Evolutionary conservation across 2,888 invertebrate genomes (phyloP).

Genomic region (Metacarcinus magister): DNA sequence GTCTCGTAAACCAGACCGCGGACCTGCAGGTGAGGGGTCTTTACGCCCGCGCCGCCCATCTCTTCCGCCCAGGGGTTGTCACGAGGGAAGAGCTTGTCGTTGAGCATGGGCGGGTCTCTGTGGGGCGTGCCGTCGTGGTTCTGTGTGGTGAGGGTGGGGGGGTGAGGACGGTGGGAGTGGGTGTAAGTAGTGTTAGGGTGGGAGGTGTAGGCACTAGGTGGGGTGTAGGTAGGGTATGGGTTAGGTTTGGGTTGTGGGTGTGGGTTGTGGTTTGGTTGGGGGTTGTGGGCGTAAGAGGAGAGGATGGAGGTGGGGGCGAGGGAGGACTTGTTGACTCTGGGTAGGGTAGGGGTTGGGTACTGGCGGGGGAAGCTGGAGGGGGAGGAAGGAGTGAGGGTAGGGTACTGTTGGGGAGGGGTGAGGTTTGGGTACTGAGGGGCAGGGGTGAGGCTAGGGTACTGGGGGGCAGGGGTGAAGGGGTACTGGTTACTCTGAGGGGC

Average conservation of each 20-base stretch:
- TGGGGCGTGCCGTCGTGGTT: conserved; percentile 82
- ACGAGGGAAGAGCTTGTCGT: conserved; percentile 84
- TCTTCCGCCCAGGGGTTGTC: conserved; percentile 83
- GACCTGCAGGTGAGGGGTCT: conserved; percentile 86
- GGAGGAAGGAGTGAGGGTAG: conserved; percentile 44
- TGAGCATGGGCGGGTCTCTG: conserved; percentile 83
- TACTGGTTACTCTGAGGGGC: conserved; percentile 19
- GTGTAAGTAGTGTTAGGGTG: conserved; percentile 28
- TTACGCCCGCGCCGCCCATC: conserved; percentile 79
- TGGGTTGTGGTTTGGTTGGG: not conserved
- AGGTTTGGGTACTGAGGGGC: conserved; percentile 54
- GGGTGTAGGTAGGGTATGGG: conserved; percentile 27
- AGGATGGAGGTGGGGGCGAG: conserved; percentile 70
- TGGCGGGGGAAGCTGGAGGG: conserved; percentile 64
- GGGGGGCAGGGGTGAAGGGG: conserved; percentile 22
- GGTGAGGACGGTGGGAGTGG: not conserved
- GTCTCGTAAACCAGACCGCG: conserved; percentile 88
- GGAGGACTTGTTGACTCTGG: conserved; percentile 58
- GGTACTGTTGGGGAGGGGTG: conserved; percentile 28
- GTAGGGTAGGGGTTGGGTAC: conserved; percentile 20
- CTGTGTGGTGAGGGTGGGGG: conserved; percentile 59
- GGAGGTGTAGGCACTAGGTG: not conserved
- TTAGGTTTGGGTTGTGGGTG: conserved; percentile 27
- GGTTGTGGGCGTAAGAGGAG: conserved; percentile 63
- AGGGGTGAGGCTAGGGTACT: conserved; percentile 21